Evolutionary conservation across 2,113 vertebrate genomes (phyloP), one percentile per base, ranked within the genome.

Genomic region (Crotophaga sulcirostris): DNA sequence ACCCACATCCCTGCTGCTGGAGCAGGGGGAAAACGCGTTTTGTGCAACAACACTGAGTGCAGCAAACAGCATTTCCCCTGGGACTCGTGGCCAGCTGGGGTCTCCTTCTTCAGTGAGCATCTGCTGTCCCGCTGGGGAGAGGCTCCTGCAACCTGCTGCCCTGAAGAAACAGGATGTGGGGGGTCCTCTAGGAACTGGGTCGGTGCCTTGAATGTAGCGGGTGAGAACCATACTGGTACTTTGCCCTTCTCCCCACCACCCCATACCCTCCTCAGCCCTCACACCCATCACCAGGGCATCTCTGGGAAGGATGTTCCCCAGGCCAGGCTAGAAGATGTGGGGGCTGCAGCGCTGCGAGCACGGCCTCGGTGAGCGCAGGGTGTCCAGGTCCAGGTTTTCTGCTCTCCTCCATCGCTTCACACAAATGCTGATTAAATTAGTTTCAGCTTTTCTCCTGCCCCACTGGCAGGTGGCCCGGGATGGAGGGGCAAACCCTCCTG

Each of bases 301-400:
- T n/a, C 15, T 0, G 1, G 29, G 45, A 49, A 72, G 16, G 23
- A 16, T 16, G 11, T 19, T 85, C 45, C 51, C 29, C 51, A 29
- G 38, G 60, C 51, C 25, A 34, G 3, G 23, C 21, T 40, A 44
- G 62, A 28, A 51, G 44, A 36, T 24, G 26, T 13, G 9, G 20
- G 16, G 13, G 44, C 9, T 12, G 8, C 34, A 17, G 21, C 12
- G 38, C 55, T 73, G 40, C 33, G 62, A 80, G n/a, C 33, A 24
- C 0, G 1, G 31, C 31, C 55, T 8, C 40, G 45, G n/a, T 3
- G 25, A 52, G 42, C 5, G 1, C 54, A 3, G 28, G 38, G 89
- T n/a, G 87, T 91, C 67, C 84, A 80, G 84, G 47, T 62, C 93
- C 81, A 36, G 36, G 36, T 90, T 92, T 97, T 91, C 67, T 67